These are phyloP conservation scores for Leptinotarsa defecta DNA, from an alignment of 1,140 invertebrate species.

Conservation along the genomic window DNA sequence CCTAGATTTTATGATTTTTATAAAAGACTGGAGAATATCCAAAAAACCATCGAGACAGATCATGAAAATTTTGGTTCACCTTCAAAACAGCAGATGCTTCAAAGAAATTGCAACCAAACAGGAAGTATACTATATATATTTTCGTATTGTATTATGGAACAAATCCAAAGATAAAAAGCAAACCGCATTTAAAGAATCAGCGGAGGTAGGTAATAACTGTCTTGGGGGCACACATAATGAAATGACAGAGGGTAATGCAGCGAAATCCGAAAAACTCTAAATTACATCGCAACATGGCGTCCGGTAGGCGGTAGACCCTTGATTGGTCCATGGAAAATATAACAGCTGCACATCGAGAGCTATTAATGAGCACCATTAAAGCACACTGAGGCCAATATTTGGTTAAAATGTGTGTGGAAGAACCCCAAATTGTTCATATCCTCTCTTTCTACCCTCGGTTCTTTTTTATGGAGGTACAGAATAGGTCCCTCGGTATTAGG, in stretches of 20 bases:
- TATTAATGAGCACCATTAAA: slow-evolving; percentile 49
- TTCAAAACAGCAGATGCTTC: too few species aligned
- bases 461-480: slow-evolving; percentile 10
- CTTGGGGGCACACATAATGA: background rate
- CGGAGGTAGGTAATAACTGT: slow-evolving; percentile 13
- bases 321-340: slow-evolving; percentile 52
- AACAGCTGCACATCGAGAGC: slow-evolving; percentile 50
- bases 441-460: background rate
- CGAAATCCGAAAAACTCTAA: slow-evolving; percentile 25
- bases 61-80: too few species aligned
- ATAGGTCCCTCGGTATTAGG: background rate
- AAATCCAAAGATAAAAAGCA: too few species aligned
- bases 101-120: too few species aligned
- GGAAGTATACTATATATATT: too few species aligned
- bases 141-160: too few species aligned
- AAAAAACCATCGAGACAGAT: too few species aligned
- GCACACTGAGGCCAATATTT: slow-evolving; percentile 48
- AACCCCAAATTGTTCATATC: slow-evolving; percentile 25
- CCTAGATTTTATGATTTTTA: too few species aligned
- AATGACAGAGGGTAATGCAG: slow-evolving; percentile 25
- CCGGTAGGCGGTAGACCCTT: slow-evolving; percentile 31
- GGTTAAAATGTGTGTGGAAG: slow-evolving; percentile 38
- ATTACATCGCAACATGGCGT: slow-evolving; percentile 41
- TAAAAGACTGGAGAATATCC: too few species aligned
- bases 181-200: background rate